These are phyloP conservation scores for Melanerpes formicivorus DNA, from an alignment of 2,113 vertebrate species.

Conservation along the genomic window DNA sequence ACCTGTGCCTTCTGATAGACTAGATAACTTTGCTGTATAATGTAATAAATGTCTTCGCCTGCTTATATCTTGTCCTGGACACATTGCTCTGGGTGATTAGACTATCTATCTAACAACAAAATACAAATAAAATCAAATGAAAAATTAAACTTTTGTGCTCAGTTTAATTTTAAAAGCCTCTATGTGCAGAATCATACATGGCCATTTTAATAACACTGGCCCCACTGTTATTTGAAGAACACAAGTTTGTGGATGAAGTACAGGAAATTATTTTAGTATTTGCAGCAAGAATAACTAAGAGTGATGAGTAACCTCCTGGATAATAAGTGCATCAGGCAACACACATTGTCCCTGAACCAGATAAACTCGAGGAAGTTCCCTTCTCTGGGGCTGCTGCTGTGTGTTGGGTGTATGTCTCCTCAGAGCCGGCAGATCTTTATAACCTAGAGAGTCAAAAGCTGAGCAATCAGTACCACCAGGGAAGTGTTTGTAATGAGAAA, in stretches of 20 bases:
- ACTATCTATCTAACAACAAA: too few species aligned
- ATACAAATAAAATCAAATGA: not conserved
- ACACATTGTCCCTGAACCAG: not conserved
- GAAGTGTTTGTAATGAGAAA: constrained; percentile 44
- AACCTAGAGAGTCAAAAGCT: not conserved
- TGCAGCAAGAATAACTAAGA: constrained; percentile 15
- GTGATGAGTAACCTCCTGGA: constrained; percentile 25
- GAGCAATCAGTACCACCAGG: constrained; percentile 41
- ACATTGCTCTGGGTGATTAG: too few species aligned
- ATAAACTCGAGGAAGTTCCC: constrained; percentile 6
- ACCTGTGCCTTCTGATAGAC: too few species aligned
- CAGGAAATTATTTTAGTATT: constrained; percentile 24
- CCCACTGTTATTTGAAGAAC: not conserved
- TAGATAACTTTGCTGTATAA: too few species aligned
- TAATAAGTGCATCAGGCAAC: not conserved
- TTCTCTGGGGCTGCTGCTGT: not conserved
- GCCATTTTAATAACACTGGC: not conserved
- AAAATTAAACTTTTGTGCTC: not conserved
- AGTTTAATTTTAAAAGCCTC: not conserved
- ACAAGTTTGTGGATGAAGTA: not conserved
- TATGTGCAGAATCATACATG: not conserved
- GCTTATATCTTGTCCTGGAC: too few species aligned
- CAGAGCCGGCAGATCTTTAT: not conserved
- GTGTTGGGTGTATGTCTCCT: not conserved
- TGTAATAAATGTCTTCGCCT: too few species aligned